Base-by-base conservation (phyloP, 2,888 invertebrate genomes). In the Pandemis corylana region DNA sequence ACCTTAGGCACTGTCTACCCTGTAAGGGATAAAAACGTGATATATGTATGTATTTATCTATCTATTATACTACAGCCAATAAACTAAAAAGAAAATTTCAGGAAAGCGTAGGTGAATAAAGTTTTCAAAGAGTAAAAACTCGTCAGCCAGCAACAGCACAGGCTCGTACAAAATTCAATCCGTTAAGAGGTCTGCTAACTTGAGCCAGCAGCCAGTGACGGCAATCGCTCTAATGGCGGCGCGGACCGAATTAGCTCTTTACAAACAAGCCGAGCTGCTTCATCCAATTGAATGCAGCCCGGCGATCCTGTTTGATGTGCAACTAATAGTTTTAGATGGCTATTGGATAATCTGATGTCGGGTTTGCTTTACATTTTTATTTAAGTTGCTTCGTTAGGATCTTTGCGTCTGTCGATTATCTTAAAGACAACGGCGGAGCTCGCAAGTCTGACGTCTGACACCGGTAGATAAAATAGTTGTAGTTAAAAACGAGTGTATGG, bases 221-320 rank as follows among this genome's bases (percentile, higher is more conserved):
- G 90, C 92, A 93, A 93, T 93, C 91, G 91, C 89, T 90, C 89
- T 93, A 93, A 93, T 93, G 92, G 73, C 65, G 44, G 77, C 86
- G 88, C 87, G 88, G 86, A 87, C 86, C 85, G 86, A 92, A 93
- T 93, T 92, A 91, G 90, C 90, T 91, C 89, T 90, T 90, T 90
- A 86, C 89, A 90, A 89, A 92, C 78, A 78, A 80, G 79, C 87
- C 87, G 87, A 80, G 79, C 87, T 87, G 87, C 86, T 90, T 90
- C 89, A 89, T 89, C 86, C 88, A 87, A 92, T 91, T 91, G 91
- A 89, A 90, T 87, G 86, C 86, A 86, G 85, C 87, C 89, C 89
- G n/a, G n/a, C 91, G 78, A 81, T 78, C 75, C 68, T 76, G 76
- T 72, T 68, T 76, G 76, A 76, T 76, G 65, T 62, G 68, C 72